Evolutionary conservation across 2,888 invertebrate genomes (phyloP).

Genomic region (Cephus pulcher): DNA sequence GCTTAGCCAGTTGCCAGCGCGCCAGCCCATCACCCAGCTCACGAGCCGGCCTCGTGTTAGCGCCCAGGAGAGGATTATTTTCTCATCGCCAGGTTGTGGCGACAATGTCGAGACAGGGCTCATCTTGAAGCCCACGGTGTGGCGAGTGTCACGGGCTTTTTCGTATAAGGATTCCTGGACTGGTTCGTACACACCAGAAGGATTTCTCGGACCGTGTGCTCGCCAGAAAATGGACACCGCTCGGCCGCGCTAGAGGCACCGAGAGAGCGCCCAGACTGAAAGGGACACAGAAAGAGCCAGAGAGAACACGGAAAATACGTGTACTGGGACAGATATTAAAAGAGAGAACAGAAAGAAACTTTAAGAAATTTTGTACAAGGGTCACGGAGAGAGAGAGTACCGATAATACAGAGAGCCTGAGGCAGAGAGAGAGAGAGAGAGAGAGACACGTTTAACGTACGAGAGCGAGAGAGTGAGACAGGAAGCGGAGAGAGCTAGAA

Average conservation of each 20-base stretch:
- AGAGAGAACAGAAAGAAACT: slow-evolving; percentile 7
- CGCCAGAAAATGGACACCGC: slow-evolving; percentile 60
- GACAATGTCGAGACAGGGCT: slow-evolving; percentile 45
- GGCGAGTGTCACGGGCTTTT: slow-evolving; percentile 17
- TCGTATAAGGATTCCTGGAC: slow-evolving; percentile 11
- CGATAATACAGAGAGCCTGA: slow-evolving; percentile 8
- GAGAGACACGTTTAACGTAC: slow-evolving; percentile 15
- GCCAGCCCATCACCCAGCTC: slow-evolving; percentile 43
- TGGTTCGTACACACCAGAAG: slow-evolving; percentile 15
- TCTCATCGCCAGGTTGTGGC: slow-evolving; percentile 40
- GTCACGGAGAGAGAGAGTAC: slow-evolving; percentile 10
- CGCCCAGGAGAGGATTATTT: slow-evolving; percentile 39
- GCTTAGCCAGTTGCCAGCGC: slow-evolving; percentile 34
- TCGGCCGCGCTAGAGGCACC: slow-evolving; percentile 39
- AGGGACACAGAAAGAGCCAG: slow-evolving; percentile 18
- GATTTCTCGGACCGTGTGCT: slow-evolving; percentile 23
- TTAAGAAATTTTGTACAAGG: slow-evolving; percentile 18
- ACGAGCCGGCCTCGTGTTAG: slow-evolving; percentile 60
- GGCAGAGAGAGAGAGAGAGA: slow-evolving; percentile 17
- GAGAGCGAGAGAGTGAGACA: slow-evolving; percentile 14
- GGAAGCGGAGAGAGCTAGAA: slow-evolving; percentile 18
- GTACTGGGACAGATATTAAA: background rate
- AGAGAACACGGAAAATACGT: slow-evolving; percentile 14
- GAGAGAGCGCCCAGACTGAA: background rate
- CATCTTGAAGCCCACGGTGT: slow-evolving; percentile 20